Percentiles rank a stretch among this genome's conserved stretches.
These are phyloP conservation scores for Watsonalla binaria DNA, from an alignment of 2,888 invertebrate genomes.

Conservation along the genomic window DNA sequence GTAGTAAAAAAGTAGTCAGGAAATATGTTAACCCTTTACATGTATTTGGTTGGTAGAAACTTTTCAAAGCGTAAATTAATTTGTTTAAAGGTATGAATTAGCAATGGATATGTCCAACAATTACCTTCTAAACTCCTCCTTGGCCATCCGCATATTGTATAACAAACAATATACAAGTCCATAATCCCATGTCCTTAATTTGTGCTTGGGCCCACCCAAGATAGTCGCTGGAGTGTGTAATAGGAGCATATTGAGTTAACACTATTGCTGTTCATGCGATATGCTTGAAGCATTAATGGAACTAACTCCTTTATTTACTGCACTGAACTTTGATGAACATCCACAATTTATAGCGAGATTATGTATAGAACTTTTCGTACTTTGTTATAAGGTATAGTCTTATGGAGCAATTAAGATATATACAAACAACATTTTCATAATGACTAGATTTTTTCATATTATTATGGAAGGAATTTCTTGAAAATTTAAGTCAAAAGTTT, in stretches of 20 bases:
- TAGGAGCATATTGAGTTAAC: constrained; percentile 17
- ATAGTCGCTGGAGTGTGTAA: constrained; percentile 7
- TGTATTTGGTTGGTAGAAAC: too few species aligned
- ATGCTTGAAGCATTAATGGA: constrained; percentile 1
- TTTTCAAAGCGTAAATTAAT: too few species aligned
- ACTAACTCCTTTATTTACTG: neutral
- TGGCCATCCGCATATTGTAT: constrained; percentile 9
- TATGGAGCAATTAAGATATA: too few species aligned
- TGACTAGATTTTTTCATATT: too few species aligned
- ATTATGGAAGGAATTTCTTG: too few species aligned
- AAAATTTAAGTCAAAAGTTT: too few species aligned
- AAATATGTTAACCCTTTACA: too few species aligned
- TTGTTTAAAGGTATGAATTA: too few species aligned
- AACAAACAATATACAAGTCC: constrained; percentile 23
- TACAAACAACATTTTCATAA: too few species aligned
- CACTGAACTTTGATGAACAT: neutral
- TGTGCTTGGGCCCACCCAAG: constrained; percentile 32
- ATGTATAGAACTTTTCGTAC: neutral
- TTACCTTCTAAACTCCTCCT: neutral
- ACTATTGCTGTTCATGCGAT: neutral
- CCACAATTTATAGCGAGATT: neutral
- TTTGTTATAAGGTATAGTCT: neutral
- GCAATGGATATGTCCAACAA: too few species aligned
- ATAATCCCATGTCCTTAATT: constrained; percentile 43
- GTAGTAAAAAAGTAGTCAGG: too few species aligned